Evolutionary conservation across 2,797 vertebrate species (phyloP), one percentile per base, ranked within the genome.

Genomic region (Cuculus canorus): DNA sequence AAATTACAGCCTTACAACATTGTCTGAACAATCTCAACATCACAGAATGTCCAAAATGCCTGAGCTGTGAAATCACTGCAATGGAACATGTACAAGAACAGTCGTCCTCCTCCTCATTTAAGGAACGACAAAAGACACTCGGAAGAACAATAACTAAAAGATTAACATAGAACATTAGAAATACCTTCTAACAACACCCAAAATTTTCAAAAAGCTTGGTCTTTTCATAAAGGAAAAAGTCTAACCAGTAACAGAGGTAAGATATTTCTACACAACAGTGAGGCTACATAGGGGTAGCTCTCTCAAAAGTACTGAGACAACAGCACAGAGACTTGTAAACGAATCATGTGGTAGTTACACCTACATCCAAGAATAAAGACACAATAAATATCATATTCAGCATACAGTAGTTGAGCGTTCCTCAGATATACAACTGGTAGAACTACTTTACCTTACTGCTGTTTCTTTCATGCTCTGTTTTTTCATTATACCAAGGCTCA

Each of bases 401-500:
- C 19, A 22, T 7, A 9, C 0, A 50, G 17, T 4, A 22, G 16
- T 5, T 37, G 71, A 82, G 15, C 16, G n/a, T 13, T 59, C 52
- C 43, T 33, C 39, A 52, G 24, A 63, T 17, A 76, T 2, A 10
- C 16, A 41, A 4, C 8, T 25, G 45, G 30, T 8, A 75, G 54
- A 92, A 84, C 28, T 48, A 92, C 30, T 3, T 97, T 96, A 99
- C 99, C 98, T 99, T 98, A 97, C 99, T 99, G 97, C 99, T 99
- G 98, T 99, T 99, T 95, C 98, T 98, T 96, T 99, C 99, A 65
- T 98, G 98, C 63, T 99, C 98, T 2, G 99, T 99, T 98, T 99
- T 99, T 87, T 97, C 98, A 88, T 99, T 99, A 97, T 99, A 99
- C 98, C 99, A 99, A 60, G 99, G 99, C 85, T 99, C 99, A 78